A percentile compares a stretch with the other conserved stretches of the same genome.
Conservation (phyloP, 2,888 invertebrate genomes). For the Drosophila mettleri region DNA sequence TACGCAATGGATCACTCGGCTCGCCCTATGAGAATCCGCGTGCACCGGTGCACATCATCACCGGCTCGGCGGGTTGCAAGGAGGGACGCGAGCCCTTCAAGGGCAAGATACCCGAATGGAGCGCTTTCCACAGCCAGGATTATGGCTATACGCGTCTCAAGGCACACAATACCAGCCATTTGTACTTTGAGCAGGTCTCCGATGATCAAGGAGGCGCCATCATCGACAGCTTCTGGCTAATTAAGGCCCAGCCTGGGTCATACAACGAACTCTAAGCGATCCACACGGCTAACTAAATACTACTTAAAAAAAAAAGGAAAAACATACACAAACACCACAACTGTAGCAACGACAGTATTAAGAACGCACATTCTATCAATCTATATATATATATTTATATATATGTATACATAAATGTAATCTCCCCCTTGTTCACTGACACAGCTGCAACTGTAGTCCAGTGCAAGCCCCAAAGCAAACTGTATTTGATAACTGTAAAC, state of each 20-base stretch:
- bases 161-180: conserved; percentile 92
- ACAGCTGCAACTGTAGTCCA: conserved; percentile 22
- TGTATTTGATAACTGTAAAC: conserved; percentile 18
- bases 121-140: conserved; percentile 93
- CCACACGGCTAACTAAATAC: background rate
- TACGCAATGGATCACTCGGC: conserved; percentile 87
- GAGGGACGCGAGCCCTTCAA: conserved; percentile 92
- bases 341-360: conserved; percentile 65
- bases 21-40: conserved; percentile 87
- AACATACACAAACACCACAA: conserved; percentile 2
- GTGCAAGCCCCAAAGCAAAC: conserved; percentile 19
- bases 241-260: conserved; percentile 86
- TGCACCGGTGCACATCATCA: conserved; percentile 96
- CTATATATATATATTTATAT: background rate
- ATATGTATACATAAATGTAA: background rate
- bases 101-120: conserved; percentile 88
- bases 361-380: conserved; percentile 54
- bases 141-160: conserved; percentile 96
- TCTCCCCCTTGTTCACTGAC: background rate
- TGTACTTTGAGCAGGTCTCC: conserved; percentile 95
- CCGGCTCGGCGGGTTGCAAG: conserved; percentile 95
- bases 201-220: conserved; percentile 89
- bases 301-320: too few species aligned
- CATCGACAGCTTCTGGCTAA: conserved; percentile 89
- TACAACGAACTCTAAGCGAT: conserved; percentile 52